Evolutionary conservation across 92 coral and sea anemone species (phyloP).

Genomic region (Zoanthus sociatus): DNA sequence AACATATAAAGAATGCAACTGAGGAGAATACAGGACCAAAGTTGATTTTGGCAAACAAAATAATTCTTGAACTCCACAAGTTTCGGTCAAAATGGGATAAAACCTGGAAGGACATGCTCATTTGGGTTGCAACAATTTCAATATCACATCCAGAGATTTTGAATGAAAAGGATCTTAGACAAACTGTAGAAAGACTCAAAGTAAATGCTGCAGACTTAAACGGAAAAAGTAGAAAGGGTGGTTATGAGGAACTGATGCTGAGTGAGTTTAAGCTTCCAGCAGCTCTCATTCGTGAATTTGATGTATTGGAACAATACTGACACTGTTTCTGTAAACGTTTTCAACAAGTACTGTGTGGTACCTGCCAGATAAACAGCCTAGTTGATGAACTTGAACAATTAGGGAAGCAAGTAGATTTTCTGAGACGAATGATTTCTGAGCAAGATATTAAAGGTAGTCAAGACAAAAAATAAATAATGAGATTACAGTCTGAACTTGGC

Average conservation of each 20-base stretch:
- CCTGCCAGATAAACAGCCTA: background rate
- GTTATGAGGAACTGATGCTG: background rate
- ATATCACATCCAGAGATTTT: conserved; percentile 8
- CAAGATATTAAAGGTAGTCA: background rate
- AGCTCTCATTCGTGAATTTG: background rate
- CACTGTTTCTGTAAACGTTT: background rate
- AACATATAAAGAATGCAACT: background rate
- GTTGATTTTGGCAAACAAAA: conserved; percentile 9
- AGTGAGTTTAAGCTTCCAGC: conserved; percentile 20
- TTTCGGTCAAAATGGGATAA: conserved; percentile 12
- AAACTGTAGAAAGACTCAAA: conserved; percentile 13
- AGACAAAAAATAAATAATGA: background rate
- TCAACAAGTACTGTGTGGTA: background rate
- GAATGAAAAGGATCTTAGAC: conserved; percentile 11
- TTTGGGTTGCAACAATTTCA: background rate
- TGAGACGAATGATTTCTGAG: background rate
- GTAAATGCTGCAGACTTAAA: conserved; percentile 8
- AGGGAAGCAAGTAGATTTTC: conserved; percentile 5
- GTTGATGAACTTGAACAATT: conserved; percentile 26
- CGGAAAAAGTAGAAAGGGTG: conserved; percentile 2
- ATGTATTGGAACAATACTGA: background rate
- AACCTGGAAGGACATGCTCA: conserved; percentile 22
- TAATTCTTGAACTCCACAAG: conserved; percentile 6
- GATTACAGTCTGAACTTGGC: conserved; percentile 8
- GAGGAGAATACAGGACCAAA: conserved; percentile 14